A percentile compares a stretch with the other conserved stretches of the same genome.
Conservation (phyloP, 2,888 invertebrate species). For the Yponomeuta evonymella region DNA sequence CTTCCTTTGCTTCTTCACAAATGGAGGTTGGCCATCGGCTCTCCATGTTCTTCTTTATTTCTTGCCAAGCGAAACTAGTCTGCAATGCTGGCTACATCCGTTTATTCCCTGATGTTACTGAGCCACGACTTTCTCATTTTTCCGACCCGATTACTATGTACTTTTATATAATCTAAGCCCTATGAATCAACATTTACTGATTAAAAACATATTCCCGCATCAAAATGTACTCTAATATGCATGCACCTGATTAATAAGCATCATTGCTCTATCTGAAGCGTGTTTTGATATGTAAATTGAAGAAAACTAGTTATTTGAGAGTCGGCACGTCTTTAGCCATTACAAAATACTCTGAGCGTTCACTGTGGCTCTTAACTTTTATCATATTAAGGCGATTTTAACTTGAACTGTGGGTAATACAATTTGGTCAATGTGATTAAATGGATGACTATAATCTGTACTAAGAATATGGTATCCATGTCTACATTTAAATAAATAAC, state of each 20-base stretch:
- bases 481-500: neutral
- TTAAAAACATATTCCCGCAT: neutral
- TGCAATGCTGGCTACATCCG: too few species aligned
- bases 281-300: conserved; percentile 14
- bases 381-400: neutral
- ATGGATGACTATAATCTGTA: neutral
- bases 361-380: neutral
- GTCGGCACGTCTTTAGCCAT: conserved; percentile 9
- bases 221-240: neutral
- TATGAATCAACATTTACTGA: neutral
- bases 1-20: too few species aligned
- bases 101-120: too few species aligned
- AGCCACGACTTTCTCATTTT: too few species aligned
- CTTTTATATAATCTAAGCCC: too few species aligned
- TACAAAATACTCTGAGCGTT: neutral
- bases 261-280: conserved; percentile 32
- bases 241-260: conserved; percentile 29
- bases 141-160: too few species aligned
- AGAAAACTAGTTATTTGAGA: conserved; percentile 11
- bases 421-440: conserved; percentile 1
- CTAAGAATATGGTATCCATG: neutral
- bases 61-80: too few species aligned
- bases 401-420: neutral
- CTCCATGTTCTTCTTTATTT: too few species aligned
- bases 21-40: too few species aligned